These are phyloP conservation scores for Alexandromys fortis DNA, from an alignment of 2,113 vertebrate genomes.

Conservation along the genomic window DNA sequence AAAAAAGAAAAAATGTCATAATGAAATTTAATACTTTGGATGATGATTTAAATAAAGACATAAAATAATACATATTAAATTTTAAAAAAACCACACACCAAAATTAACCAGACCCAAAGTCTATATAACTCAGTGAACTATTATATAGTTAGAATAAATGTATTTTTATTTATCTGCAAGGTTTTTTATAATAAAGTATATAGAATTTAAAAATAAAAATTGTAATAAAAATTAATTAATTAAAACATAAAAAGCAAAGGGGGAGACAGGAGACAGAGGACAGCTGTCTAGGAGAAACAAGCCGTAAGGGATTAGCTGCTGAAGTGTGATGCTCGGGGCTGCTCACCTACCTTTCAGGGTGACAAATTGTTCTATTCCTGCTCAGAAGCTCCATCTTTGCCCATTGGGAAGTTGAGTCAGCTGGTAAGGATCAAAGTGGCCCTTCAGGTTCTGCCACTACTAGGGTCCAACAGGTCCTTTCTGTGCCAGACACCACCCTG, in stretches of 20 bases:
- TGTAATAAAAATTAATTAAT: not conserved
- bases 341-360: not conserved
- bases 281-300: not conserved
- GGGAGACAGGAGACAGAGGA: not conserved
- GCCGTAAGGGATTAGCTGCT: not conserved
- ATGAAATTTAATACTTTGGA: not conserved
- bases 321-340: too few relatives aligned
- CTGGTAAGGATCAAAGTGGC: conserved; percentile 47
- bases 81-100: not conserved
- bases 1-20: not conserved
- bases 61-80: not conserved
- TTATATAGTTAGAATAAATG: not conserved
- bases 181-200: not conserved
- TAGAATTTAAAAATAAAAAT: not conserved
- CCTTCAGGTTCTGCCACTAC: conserved; percentile 60
- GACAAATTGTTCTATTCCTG: not conserved
- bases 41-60: not conserved
- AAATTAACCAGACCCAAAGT: not conserved
- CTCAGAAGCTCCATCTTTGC: not conserved
- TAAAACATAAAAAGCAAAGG: not conserved
- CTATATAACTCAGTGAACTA: not conserved
- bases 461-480: not conserved
- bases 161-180: not conserved
- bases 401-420: not conserved
- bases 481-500: not conserved